Percentiles rank a stretch among this genome's conserved stretches.
Evolutionary conservation across 2,888 invertebrate species (phyloP).

Genomic region (Andrena flavipes): DNA sequence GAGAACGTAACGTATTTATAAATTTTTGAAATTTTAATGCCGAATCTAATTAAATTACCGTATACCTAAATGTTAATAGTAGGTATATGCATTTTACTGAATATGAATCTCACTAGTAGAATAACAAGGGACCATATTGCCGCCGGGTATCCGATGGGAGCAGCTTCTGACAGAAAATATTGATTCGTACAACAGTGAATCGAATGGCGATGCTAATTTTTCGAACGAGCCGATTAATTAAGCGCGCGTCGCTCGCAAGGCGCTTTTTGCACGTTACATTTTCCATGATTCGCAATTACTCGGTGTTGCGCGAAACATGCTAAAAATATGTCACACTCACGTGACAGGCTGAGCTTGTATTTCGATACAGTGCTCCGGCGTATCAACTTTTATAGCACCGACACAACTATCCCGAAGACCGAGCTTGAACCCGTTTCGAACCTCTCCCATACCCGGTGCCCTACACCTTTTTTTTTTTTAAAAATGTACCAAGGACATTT

Average conservation of each 20-base stretch:
- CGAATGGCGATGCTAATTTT: background rate
- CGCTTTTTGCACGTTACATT: background rate
- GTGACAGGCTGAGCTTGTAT: conserved; percentile 2
- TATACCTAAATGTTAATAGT: too few species aligned
- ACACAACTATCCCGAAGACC: conserved; percentile 31
- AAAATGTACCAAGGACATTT: conserved; percentile 32
- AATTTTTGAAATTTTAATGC: too few species aligned
- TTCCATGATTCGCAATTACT: conserved; percentile 24
- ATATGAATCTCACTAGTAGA: too few species aligned
- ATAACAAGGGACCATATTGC: background rate
- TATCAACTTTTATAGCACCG: conserved; percentile 30
- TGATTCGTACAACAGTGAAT: background rate
- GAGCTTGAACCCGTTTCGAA: conserved; percentile 23
- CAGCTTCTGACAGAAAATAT: background rate
- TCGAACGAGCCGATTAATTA: background rate
- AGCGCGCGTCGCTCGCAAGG: background rate
- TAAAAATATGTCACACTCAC: conserved; percentile 19
- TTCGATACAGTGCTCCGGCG: conserved; percentile 9
- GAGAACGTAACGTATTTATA: too few species aligned
- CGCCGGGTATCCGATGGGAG: background rate
- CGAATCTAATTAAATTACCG: too few species aligned
- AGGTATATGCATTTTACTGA: background rate
- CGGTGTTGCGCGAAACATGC: conserved; percentile 10
- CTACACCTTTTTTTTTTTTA: conserved; percentile 1
- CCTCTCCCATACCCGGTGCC: conserved; percentile 23